Conservation (phyloP, 2,888 invertebrate genomes). For the Cataglyphis cursor region DNA sequence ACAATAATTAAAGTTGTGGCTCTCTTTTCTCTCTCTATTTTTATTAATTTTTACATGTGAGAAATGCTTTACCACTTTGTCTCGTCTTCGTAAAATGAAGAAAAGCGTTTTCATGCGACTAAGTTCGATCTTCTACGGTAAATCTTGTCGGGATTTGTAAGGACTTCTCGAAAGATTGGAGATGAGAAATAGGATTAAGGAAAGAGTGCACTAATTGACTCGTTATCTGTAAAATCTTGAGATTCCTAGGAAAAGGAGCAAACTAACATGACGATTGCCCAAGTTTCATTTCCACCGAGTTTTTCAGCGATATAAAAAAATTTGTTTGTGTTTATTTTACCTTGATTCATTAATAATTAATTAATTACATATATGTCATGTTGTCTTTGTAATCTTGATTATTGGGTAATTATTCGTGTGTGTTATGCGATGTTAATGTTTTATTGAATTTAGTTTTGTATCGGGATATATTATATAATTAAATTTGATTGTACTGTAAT, state of each 20-base stretch:
- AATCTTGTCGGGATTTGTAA: constrained; percentile 56
- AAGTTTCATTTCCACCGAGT: constrained; percentile 35
- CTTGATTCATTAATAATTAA: constrained; percentile 1
- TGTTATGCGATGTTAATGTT: neutral
- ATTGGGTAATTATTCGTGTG: neutral
- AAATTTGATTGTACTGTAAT: neutral
- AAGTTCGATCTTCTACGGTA: constrained; percentile 51
- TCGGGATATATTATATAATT: neutral
- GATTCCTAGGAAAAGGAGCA: constrained; percentile 6
- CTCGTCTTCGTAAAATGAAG: constrained; percentile 38
- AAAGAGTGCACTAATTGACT: constrained; percentile 56
- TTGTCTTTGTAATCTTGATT: constrained; percentile 21
- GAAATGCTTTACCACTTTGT: neutral
- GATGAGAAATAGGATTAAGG: constrained; percentile 39
- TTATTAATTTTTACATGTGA: neutral
- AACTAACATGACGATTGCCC: constrained; percentile 17
- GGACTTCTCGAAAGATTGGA: constrained; percentile 43
- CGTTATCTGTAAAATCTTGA: constrained; percentile 39
- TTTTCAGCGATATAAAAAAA: constrained; percentile 47
- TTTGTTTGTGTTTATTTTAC: constrained; percentile 19
- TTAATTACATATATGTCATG: constrained; percentile 5
- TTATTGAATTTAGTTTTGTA: neutral
- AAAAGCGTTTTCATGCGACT: constrained; percentile 27
- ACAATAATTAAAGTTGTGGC: constrained; percentile 50
- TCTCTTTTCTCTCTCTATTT: neutral